Evolutionary conservation across 2,113 vertebrate genomes (phyloP).

Genomic region (Delphinus delphis): DNA sequence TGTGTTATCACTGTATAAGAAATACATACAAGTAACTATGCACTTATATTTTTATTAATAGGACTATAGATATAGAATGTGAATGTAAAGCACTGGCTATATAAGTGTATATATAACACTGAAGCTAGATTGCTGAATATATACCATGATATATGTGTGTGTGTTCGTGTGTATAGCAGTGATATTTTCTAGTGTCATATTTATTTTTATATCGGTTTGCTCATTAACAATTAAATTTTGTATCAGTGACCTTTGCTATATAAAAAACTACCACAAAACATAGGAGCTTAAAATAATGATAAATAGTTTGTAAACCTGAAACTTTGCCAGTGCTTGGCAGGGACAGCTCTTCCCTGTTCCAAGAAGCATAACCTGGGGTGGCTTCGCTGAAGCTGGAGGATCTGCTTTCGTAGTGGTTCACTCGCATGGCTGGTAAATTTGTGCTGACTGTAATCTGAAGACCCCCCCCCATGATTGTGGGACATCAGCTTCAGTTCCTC

Average conservation of each 20-base stretch:
- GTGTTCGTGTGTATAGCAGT: neutral
- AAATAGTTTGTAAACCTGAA: neutral
- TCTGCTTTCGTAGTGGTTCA: neutral
- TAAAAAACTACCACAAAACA: neutral
- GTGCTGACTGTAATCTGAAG: neutral
- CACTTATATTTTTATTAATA: conserved; percentile 14
- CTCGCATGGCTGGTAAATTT: neutral
- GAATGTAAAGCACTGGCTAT: neutral
- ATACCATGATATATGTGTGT: neutral
- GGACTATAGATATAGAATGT: neutral
- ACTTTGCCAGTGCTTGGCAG: neutral
- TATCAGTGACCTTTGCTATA: neutral
- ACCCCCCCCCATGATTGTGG: neutral
- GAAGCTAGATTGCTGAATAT: conserved; percentile 1
- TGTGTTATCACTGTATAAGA: neutral
- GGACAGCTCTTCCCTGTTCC: neutral
- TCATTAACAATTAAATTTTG: neutral
- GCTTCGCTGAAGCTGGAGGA: neutral
- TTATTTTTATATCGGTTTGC: neutral
- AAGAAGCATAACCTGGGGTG: neutral
- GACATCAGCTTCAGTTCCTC: neutral
- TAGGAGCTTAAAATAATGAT: neutral
- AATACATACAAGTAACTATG: neutral
- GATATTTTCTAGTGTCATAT: neutral
- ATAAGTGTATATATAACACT: neutral